Percentiles rank a stretch among this genome's conserved stretches.
Evolutionary conservation across 1,140 invertebrate genomes (phyloP).

Genomic region (Asbolus verrucosus): DNA sequence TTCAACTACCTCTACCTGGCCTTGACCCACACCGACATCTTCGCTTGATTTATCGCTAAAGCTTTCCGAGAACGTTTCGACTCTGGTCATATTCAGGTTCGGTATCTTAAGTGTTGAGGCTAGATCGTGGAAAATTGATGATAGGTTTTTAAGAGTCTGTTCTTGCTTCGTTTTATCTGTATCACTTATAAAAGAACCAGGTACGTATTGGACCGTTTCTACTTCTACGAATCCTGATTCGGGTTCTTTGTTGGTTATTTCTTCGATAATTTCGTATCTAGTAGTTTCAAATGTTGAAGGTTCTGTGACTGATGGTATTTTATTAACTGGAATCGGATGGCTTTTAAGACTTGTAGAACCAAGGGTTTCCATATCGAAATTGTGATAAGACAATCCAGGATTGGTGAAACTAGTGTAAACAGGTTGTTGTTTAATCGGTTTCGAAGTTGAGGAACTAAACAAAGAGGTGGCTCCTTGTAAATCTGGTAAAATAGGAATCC

Average conservation of each 20-base stretch:
- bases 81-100: slow-evolving; percentile 60
- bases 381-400: slow-evolving; percentile 69
- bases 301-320: slow-evolving; percentile 69
- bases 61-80: slow-evolving; percentile 63
- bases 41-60: no score
- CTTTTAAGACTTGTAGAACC: slow-evolving; percentile 69
- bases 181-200: slow-evolving; percentile 38
- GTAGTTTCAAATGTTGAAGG: slow-evolving; percentile 58
- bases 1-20: slow-evolving; percentile 63
- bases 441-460: slow-evolving; percentile 48
- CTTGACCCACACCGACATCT: slow-evolving; percentile 56
- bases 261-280: slow-evolving; percentile 47
- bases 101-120: slow-evolving; percentile 65
- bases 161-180: slow-evolving; percentile 41
- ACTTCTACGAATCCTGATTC: slow-evolving; percentile 53
- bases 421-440: slow-evolving; percentile 58
- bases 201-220: slow-evolving; percentile 58
- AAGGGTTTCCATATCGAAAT: slow-evolving; percentile 68
- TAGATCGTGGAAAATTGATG: slow-evolving; percentile 56
- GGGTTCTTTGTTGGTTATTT: slow-evolving; percentile 43
- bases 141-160: slow-evolving; percentile 53
- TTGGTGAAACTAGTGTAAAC: slow-evolving; percentile 77
- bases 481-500: slow-evolving; percentile 68
- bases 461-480: slow-evolving; percentile 51
- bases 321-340: slow-evolving; percentile 77